Percentiles rank a stretch among this genome's conserved stretches.
These are phyloP conservation scores for Eristalinus aeneus DNA, from an alignment of 2,888 invertebrate genomes.

Conservation along the genomic window DNA sequence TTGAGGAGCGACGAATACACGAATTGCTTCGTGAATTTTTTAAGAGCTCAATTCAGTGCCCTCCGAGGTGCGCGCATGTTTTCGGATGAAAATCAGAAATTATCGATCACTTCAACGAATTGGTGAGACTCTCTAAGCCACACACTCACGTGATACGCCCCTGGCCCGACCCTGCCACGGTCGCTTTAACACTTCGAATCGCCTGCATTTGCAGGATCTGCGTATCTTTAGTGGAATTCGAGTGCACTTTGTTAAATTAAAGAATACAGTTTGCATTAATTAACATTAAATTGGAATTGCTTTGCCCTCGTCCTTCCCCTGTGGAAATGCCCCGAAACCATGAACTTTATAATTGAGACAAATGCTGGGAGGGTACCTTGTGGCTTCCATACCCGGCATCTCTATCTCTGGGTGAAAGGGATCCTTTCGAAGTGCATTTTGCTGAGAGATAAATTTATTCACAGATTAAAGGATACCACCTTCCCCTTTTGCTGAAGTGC, in stretches of 20 bases:
- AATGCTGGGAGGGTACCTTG: slow-evolving; percentile 17
- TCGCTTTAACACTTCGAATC: slow-evolving; percentile 45
- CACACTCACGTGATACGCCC: not conserved
- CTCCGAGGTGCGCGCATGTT: not conserved
- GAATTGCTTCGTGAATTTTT: not conserved
- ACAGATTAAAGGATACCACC: slow-evolving; percentile 36
- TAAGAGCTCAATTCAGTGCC: not conserved
- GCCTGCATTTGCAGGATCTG: not conserved
- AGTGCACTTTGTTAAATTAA: slow-evolving; percentile 70
- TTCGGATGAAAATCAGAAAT: not conserved
- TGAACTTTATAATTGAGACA: slow-evolving; percentile 57
- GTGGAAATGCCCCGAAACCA: slow-evolving; percentile 18
- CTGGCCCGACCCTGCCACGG: not conserved
- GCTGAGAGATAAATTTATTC: slow-evolving; percentile 59
- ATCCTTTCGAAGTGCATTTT: slow-evolving; percentile 43
- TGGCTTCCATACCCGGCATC: not conserved
- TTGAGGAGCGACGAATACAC: not conserved
- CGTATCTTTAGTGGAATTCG: not conserved
- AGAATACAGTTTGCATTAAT: slow-evolving; percentile 70
- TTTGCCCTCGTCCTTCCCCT: slow-evolving; percentile 4
- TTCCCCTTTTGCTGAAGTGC: not conserved
- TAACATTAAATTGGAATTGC: slow-evolving; percentile 63
- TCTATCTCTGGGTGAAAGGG: not conserved
- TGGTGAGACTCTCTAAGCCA: not conserved
- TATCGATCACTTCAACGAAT: not conserved